These are phyloP conservation scores for Phaenicophaeus curvirostris DNA, from an alignment of 2,797 vertebrate genomes.

Conservation along the genomic window DNA sequence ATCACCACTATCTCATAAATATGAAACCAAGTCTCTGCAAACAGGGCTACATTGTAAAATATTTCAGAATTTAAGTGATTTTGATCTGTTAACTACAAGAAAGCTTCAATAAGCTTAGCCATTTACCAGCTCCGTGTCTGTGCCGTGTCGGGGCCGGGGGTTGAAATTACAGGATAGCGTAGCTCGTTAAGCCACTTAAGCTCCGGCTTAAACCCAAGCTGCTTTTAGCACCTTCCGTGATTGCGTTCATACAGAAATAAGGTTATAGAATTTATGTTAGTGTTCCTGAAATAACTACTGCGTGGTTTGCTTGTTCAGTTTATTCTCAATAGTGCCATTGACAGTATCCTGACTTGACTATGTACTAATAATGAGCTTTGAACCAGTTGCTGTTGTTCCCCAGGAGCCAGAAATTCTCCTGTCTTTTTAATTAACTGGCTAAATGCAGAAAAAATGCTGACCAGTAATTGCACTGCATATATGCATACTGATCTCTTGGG, in stretches of 20 bases:
- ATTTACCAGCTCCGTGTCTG: background rate
- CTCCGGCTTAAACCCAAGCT: conserved; percentile 30
- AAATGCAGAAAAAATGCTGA: background rate
- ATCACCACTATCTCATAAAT: background rate
- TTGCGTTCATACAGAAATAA: conserved; percentile 8
- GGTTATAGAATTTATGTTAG: background rate
- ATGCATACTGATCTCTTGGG: conserved; percentile 1
- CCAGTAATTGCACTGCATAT: background rate
- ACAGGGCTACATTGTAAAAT: background rate
- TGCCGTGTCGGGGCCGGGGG: background rate
- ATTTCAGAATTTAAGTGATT: background rate
- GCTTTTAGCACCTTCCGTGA: conserved; percentile 9
- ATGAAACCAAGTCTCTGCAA: background rate
- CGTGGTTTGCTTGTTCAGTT: background rate
- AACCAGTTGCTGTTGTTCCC: background rate
- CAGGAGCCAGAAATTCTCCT: background rate
- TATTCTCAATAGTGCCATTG: background rate
- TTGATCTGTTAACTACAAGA: background rate
- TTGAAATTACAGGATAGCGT: conserved; percentile 5
- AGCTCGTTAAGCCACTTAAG: conserved; percentile 27
- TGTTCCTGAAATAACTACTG: conserved; percentile 34
- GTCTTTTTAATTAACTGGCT: conserved; percentile 26
- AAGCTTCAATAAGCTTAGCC: background rate
- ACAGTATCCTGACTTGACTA: background rate
- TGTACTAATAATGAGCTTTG: conserved; percentile 10